A percentile compares a stretch with the other conserved stretches of the same genome.
These are phyloP conservation scores for Hormiphora californensis DNA, from an alignment of 37 sponge, comb jelly and placozoan genomes.

Conservation along the genomic window DNA sequence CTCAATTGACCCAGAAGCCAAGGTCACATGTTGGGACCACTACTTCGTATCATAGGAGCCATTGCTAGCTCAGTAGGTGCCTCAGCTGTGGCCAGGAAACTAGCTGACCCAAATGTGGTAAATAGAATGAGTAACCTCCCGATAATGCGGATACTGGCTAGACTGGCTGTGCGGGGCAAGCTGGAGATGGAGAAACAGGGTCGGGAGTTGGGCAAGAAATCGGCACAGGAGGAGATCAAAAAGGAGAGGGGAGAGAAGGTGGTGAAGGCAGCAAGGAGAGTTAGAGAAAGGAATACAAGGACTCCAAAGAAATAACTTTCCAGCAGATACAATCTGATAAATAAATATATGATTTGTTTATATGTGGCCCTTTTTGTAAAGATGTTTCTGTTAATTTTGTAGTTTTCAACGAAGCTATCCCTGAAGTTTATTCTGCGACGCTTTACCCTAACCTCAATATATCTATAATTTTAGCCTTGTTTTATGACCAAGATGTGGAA, in stretches of 20 bases:
- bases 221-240: neutral
- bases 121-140: slow-evolving; percentile 26
- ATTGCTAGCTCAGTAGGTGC: too few species aligned
- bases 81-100: neutral
- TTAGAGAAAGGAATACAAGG: neutral
- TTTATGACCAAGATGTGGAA: too few species aligned
- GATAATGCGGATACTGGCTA: neutral
- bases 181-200: slow-evolving; percentile 1
- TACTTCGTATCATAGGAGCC: neutral
- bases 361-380: too few species aligned
- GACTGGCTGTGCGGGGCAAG: neutral
- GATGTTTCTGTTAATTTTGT: too few species aligned
- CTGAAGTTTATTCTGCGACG: too few species aligned
- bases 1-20: too few species aligned
- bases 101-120: slow-evolving; percentile 1
- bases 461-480: too few species aligned
- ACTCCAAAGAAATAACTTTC: neutral
- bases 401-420: too few species aligned
- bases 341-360: too few species aligned
- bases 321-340: too few species aligned
- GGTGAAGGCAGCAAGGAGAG: neutral
- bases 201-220: neutral
- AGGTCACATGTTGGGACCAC: neutral
- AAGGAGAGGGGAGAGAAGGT: neutral
- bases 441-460: too few species aligned